Evolutionary conservation across 2,888 invertebrate genomes (phyloP), one percentile per base, ranked within the genome.

Genomic region (Harmothoe impar): DNA sequence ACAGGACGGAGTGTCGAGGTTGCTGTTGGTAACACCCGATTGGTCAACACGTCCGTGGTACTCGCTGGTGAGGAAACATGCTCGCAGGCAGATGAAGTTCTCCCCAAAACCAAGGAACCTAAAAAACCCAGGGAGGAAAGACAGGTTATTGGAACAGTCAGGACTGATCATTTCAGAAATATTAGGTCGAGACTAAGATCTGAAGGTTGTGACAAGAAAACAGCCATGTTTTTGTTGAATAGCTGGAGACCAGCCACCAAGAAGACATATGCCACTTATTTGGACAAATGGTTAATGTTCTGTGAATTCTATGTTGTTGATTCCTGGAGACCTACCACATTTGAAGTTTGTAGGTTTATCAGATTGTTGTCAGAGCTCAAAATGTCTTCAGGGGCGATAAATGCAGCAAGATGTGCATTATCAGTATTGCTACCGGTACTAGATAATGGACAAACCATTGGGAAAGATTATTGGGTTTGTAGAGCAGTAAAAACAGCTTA

Each of bases 271-370:
- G 17, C 29, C 12, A 81, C 81, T 15, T 81, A 81, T 81, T 10
- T 81, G 10, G 31, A 81, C 33, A 81, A 81, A n/a, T 81, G 81
- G 81, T 10, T 15, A 35, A 81, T 33, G 5, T 81, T 81, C 23
- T 31, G 33, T 31, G 17, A 35, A 25, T 10, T 12, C 12, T 17
- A 81, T 5, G 23, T 10, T 23, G 17, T 35, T 35, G 81, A 81
- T 31, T 7, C 17, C 15, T 35, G 5, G 5, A 81, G 23, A 10
- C 81, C 81, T 15, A 15, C 25, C 7, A 3, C 31, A 31, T 10
- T 17, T 20, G 5, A 81, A 15, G 33, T n/a, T 81, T 81, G 33
- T 81, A 10, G 31, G 5, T 81, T 81, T 81, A 10, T 81, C 10
- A 31, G 33, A 10, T 17, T 12, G 17, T 7, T 81, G 7, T 31